These are phyloP conservation scores for Mustelus asterias DNA, from an alignment of 2,113 vertebrate genomes.

Conservation along the genomic window DNA sequence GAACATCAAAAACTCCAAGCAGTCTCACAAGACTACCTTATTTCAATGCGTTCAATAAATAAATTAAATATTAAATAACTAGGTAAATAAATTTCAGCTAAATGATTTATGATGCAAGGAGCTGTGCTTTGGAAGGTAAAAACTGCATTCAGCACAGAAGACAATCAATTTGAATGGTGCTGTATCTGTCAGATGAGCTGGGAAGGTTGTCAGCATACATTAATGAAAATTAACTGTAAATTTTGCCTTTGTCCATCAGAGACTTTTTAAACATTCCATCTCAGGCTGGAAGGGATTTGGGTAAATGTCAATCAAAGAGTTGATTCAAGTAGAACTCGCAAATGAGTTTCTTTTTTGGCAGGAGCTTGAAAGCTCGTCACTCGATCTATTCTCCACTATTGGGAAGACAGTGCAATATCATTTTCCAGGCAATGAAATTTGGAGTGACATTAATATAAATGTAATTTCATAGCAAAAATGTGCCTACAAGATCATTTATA, in stretches of 20 bases:
- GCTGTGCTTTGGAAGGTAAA: neutral
- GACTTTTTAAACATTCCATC: constrained; percentile 38
- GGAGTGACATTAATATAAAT: constrained; percentile 72
- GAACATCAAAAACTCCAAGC: constrained; percentile 4
- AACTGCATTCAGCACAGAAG: constrained; percentile 24
- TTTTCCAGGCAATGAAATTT: constrained; percentile 70
- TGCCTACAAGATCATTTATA: constrained; percentile 67
- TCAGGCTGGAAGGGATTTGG: constrained; percentile 36
- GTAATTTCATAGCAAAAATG: constrained; percentile 68
- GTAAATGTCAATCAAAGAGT: constrained; percentile 37
- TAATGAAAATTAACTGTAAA: constrained; percentile 38
- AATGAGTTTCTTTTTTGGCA: constrained; percentile 37
- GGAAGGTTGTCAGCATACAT: constrained; percentile 37
- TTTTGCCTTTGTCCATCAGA: constrained; percentile 38
- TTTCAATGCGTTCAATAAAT: constrained; percentile 34
- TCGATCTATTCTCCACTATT: constrained; percentile 33
- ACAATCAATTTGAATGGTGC: constrained; percentile 35
- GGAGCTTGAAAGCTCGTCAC: constrained; percentile 9
- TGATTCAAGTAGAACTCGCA: constrained; percentile 37
- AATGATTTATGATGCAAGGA: constrained; percentile 34
- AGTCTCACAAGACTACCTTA: constrained; percentile 3
- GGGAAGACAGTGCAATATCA: constrained; percentile 60
- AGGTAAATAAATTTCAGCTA: constrained; percentile 36
- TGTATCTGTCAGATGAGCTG: constrained; percentile 35
- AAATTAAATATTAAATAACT: constrained; percentile 34